phyloP scores from a whole-genome alignment of 2,888 invertebrate species.

The Nesidiocoris tenuis region DNA sequence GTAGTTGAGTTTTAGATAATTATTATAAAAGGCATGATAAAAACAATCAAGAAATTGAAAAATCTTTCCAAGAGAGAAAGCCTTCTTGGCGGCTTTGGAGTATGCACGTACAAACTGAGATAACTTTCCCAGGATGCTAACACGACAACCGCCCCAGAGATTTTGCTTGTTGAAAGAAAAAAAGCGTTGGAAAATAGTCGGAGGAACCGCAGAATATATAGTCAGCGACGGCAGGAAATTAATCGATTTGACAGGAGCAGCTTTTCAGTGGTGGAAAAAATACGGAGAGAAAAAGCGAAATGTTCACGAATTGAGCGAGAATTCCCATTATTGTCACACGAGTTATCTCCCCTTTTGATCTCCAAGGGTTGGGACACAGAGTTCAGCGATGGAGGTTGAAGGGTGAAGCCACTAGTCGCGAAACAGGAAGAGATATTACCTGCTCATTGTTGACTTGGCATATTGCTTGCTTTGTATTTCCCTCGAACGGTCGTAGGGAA shows the following conservation, averaged over 20 bases:
- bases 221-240: conserved; percentile 11
- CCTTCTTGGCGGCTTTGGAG: no score
- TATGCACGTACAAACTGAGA: no score
- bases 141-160: no score
- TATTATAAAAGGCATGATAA: no score
- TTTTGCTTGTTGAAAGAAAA: neutral
- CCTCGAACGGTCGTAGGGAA: neutral
- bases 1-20: no score
- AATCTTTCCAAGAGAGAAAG: no score
- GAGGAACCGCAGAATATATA: neutral
- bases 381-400: neutral
- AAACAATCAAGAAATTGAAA: no score
- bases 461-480: conserved; percentile 17
- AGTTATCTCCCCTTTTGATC: conserved; percentile 42
- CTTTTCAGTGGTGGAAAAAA: neutral
- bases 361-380: no score
- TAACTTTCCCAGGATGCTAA: no score
- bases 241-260: conserved; percentile 30
- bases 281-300: neutral
- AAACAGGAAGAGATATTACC: conserved; percentile 29
- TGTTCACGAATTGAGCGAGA: conserved; percentile 22
- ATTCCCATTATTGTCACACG: conserved; percentile 41
- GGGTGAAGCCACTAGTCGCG: neutral
- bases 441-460: conserved; percentile 37
- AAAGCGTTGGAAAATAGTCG: neutral